phyloP scores from a whole-genome alignment of 2,797 vertebrate genomes.

The Notoglanidium macrostoma region DNA sequence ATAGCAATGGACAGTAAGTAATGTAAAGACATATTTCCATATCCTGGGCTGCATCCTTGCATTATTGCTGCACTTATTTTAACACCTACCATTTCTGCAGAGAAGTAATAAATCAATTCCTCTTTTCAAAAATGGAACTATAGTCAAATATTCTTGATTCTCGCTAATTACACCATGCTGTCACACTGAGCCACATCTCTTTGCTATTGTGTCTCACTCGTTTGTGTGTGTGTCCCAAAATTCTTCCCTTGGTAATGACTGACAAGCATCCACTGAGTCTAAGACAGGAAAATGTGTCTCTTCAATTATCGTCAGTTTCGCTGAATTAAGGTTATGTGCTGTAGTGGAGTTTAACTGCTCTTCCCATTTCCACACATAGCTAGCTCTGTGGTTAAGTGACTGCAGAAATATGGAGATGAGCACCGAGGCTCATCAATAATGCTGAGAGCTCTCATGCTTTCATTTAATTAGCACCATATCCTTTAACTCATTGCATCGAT shows the following conservation, averaged over 20 bases:
- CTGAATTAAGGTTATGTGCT: slow-evolving; percentile 42
- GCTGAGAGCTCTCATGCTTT: slow-evolving; percentile 27
- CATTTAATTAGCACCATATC: slow-evolving; percentile 43
- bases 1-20: background rate
- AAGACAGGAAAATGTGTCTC: slow-evolving; percentile 45
- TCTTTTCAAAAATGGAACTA: background rate
- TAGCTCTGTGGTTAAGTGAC: slow-evolving; percentile 16
- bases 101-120: background rate
- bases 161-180: background rate
- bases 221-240: slow-evolving; percentile 8
- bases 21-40: background rate
- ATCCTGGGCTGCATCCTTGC: background rate
- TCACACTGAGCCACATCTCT: background rate
- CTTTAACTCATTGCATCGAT: slow-evolving; percentile 39
- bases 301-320: slow-evolving; percentile 51
- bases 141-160: background rate
- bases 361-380: slow-evolving; percentile 17
- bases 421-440: slow-evolving; percentile 32
- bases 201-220: background rate
- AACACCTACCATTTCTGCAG: background rate
- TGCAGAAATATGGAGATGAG: slow-evolving; percentile 37
- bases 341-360: background rate
- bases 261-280: slow-evolving; percentile 44
- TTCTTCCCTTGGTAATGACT: slow-evolving; percentile 38
- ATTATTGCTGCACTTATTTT: background rate